Base-by-base conservation (phyloP, 1,140 invertebrate genomes). In the Ganaspis sp. region DNA sequence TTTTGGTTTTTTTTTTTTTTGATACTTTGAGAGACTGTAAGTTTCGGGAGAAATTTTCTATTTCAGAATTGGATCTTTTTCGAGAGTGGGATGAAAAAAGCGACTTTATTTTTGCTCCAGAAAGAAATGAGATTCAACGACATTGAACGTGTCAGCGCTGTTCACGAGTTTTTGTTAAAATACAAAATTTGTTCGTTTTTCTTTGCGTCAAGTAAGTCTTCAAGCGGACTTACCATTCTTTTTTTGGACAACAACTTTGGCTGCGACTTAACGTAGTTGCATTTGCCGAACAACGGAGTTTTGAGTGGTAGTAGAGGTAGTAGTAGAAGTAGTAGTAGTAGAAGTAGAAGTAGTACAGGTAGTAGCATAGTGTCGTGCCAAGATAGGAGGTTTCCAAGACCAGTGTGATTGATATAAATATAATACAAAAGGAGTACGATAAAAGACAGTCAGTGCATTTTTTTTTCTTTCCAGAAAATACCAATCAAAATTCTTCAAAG, bases 231-330 rank as follows among this genome's bases (percentile, higher is more conserved):
- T 92, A 92, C 92, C 92, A 91, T 90, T 92, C 86, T 92, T 92
- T 92, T 92, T 92, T 92, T 92, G 89, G 88, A 92, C 87, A 91
- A 92, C 91, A 87, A 92, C 90, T 92, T 92, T 92, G 88, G 91
- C 91, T 91, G 92, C 90, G 88, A 91, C 89, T 91, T 90, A 90
- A 90, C 86, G 87, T 88, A 89, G 89, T 90, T 89, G 88, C 87
- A 84, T 90, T 90, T 88, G 88, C 88, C 87, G 87, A 90, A 88
- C 90, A 89, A 90, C 89, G 89, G 86, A 91, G 90, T 90, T 87
- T 91, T 91, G 90, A 90, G 89, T 90, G 87, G 90, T 90, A 88
- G 89, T 87, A 89, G 88, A 86, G 87, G 88, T 83, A 84, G 85
- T 85, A 84, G 84, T 74, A 82, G 83, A 54, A 86, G 80, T 77